Evolutionary conservation across 2,113 vertebrate genomes (phyloP).

Genomic region (Xiphophorus maculatus): DNA sequence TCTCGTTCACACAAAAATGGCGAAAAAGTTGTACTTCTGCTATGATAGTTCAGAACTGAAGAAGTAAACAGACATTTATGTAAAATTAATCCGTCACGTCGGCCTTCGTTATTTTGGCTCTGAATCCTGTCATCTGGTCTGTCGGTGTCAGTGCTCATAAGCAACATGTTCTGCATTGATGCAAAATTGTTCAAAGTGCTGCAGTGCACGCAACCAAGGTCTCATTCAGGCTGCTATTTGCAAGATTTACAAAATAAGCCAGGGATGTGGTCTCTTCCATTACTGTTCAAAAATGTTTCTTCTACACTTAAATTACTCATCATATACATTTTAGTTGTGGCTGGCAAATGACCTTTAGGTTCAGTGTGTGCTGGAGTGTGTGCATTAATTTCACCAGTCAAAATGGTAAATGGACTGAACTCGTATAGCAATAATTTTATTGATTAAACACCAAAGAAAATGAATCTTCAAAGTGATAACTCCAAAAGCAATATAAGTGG

Average conservation of each 20-base stretch:
- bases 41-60: no score
- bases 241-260: not conserved
- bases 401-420: no score
- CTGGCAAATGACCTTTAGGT: not conserved
- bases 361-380: no score
- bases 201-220: not conserved
- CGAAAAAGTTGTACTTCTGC: no score
- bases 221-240: not conserved
- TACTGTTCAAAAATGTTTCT: not conserved
- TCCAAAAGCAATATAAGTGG: not conserved
- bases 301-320: not conserved
- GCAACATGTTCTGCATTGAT: no score
- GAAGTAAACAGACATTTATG: no score
- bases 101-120: no score
- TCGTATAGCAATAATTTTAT: not conserved
- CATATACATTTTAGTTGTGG: not conserved
- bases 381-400: no score
- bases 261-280: not conserved
- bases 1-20: no score
- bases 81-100: no score
- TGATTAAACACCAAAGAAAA: not conserved
- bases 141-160: no score
- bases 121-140: no score
- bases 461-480: not conserved
- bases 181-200: not conserved